Evolutionary conservation across 1,140 invertebrate genomes (phyloP).

Genomic region (Acromyrmex echinatior): DNA sequence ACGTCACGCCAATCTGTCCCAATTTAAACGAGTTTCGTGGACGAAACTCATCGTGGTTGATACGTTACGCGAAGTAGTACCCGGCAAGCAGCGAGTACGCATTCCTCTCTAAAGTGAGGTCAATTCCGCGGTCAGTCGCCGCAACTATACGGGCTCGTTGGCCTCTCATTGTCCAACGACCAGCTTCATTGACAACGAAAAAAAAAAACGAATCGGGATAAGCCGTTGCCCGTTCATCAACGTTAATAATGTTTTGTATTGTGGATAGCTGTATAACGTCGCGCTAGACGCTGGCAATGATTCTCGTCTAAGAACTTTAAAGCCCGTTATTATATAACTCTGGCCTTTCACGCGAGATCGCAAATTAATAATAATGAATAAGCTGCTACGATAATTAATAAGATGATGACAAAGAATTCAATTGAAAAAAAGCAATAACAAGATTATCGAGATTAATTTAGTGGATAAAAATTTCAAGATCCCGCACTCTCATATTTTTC

Average conservation of each 20-base stretch:
- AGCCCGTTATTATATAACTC: constrained; percentile 1
- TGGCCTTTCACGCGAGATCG: not conserved
- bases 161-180: constrained; percentile 71
- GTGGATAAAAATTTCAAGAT: constrained; percentile 23
- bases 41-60: constrained; percentile 70
- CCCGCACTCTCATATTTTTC: not conserved
- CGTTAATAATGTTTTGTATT: constrained; percentile 67
- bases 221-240: constrained; percentile 69
- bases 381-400: constrained; percentile 15
- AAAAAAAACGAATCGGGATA: constrained; percentile 68
- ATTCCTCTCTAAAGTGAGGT: constrained; percentile 80
- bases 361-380: not conserved
- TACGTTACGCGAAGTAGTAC: constrained; percentile 72
- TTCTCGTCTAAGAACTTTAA: constrained; percentile 15
- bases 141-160: constrained; percentile 71
- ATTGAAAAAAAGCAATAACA: not conserved
- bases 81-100: constrained; percentile 58
- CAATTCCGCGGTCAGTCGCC: constrained; percentile 77
- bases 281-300: not conserved
- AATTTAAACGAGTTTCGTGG: constrained; percentile 75
- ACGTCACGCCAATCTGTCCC: constrained; percentile 76
- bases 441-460: constrained; percentile 23
- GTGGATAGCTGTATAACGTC: constrained; percentile 38
- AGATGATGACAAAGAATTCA: constrained; percentile 9
- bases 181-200: constrained; percentile 73